Conservation (phyloP, 1,140 invertebrate genomes). For the Calliopsis andreniformis region DNA sequence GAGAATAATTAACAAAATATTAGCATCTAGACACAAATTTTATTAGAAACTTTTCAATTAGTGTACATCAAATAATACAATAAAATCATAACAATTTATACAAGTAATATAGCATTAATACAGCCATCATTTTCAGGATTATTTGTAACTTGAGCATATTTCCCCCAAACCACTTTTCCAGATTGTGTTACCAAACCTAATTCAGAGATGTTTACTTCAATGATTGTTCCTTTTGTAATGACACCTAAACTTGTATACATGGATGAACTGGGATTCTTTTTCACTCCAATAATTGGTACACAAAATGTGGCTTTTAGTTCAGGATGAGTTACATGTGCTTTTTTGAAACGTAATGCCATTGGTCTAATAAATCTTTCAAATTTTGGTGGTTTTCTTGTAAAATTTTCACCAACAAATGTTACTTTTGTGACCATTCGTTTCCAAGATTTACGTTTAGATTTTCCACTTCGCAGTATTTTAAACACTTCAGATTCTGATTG, state of each 20-base stretch:
- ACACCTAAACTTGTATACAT: slow-evolving; percentile 99
- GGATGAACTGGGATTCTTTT: slow-evolving; percentile 98
- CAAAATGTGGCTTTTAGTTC: slow-evolving; percentile 99
- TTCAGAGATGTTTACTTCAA: slow-evolving; percentile 99
- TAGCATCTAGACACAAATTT: background rate
- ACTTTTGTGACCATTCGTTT: slow-evolving; percentile 99
- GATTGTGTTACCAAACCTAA: slow-evolving; percentile 98
- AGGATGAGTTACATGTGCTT: slow-evolving; percentile 99
- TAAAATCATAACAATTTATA: slow-evolving; percentile 84
- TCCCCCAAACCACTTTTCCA: slow-evolving; percentile 99
- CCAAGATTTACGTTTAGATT: slow-evolving; percentile 98
- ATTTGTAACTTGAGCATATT: slow-evolving; percentile 99
- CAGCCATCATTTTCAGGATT: slow-evolving; percentile 99
- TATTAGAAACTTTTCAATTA: slow-evolving; percentile 14
- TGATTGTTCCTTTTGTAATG: slow-evolving; percentile 98
- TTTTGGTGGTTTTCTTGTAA: slow-evolving; percentile 99
- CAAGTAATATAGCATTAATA: slow-evolving; percentile 98
- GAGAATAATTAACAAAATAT: slow-evolving; percentile 23
- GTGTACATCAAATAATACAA: background rate
- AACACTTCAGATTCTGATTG: slow-evolving; percentile 99
- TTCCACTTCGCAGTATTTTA: slow-evolving; percentile 96
- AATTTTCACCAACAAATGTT: slow-evolving; percentile 98
- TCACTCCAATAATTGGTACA: slow-evolving; percentile 99
- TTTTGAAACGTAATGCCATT: slow-evolving; percentile 98
- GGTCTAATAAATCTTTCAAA: slow-evolving; percentile 99